phyloP scores from a whole-genome alignment of 2,113 vertebrate genomes.

The Semnornis frantzii region DNA sequence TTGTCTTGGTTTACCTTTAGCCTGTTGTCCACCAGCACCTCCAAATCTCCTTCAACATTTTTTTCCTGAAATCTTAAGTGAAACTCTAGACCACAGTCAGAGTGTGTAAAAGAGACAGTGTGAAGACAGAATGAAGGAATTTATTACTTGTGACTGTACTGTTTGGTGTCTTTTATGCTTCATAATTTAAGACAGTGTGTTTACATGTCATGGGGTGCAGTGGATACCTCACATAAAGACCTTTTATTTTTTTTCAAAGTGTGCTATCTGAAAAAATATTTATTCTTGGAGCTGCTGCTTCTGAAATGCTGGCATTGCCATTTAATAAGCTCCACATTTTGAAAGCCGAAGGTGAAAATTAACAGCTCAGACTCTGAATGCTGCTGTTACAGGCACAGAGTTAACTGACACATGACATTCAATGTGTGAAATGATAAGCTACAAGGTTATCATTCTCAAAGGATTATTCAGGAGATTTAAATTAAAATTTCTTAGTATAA shows the following conservation, averaged over 20 bases:
- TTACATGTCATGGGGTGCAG: not conserved
- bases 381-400: not conserved
- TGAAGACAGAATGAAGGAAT: not conserved
- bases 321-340: not conserved
- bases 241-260: not conserved
- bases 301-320: not conserved
- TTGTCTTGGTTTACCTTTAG: not conserved
- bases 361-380: not conserved
- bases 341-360: not conserved
- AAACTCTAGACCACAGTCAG: not conserved
- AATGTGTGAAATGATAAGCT: not conserved
- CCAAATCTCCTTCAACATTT: not conserved
- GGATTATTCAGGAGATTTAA: not conserved
- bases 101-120: not conserved
- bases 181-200: not conserved
- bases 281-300: not conserved
- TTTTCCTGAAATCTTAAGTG: not conserved
- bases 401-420: not conserved
- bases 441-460: not conserved
- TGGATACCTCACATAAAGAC: not conserved
- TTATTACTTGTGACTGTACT: not conserved
- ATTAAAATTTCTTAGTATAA: not conserved
- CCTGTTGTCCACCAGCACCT: not conserved
- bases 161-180: not conserved
- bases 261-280: not conserved